Base-by-base conservation (phyloP, 2,888 invertebrate species). In the Oegoconia quadripuncta region DNA sequence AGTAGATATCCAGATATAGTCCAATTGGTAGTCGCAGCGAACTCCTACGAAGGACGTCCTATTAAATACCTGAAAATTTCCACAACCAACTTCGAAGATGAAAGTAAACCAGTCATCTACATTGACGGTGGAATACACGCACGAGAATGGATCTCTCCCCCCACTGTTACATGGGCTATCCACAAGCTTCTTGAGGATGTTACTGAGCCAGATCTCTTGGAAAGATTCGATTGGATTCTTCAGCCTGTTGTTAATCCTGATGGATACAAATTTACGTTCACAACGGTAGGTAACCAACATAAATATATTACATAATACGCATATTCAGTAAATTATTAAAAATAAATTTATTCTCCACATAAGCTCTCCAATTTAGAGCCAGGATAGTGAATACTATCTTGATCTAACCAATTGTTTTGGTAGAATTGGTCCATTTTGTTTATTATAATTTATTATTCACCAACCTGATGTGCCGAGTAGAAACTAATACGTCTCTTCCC, bases 191-290 rank as follows among this genome's bases (percentile, higher is more conserved):
- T 91, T 0, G 90, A 89, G 55, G 89, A 92, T 53, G 65, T 86
- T 6, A 77, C 74, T 5, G 90, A 90, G 48, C 66, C 68, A 9
- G 72, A 88, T 25, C 68, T 93, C 1, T 65, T 92, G 29, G 74
- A 90, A 12, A 76, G 82, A 14, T 89, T 91, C 15, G 92, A 93
- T 59, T 93, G 92, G 91, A 89, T 89, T 45, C 70, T 92, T 13
- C 52, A 93, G 11, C 93, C 93, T 0, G n/a, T n/a, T n/a, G n/a
- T 90, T 25, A 94, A 94, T 62, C 93, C 93, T n/a, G 94, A 94
- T 72, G 93, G 94, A 8, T 93, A 93, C 53, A 89, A 88, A 49
- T 90, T 72, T 64, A 86, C 89, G 2, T 88, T 86, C 50, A 67
- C 69, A 1, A 50, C 37, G 26, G 89, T 89, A 62, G 77, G 82